Percentiles rank a stretch among this genome's conserved stretches.
Conservation (phyloP, 2,797 vertebrate species). For the Peromyscus eremicus region DNA sequence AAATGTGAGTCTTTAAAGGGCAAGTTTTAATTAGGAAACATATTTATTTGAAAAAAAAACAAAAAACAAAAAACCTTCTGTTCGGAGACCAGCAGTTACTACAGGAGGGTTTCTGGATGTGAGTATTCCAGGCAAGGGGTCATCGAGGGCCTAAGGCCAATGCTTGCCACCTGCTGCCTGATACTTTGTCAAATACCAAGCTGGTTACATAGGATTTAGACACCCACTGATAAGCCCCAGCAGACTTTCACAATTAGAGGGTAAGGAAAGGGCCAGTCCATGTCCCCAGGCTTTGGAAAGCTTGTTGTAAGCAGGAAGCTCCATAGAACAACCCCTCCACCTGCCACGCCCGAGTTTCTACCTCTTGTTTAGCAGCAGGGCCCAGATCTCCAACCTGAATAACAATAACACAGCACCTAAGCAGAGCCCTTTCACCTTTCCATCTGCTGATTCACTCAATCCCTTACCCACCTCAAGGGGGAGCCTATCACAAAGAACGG, state of each 20-base stretch:
- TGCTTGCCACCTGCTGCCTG: slow-evolving; percentile 75
- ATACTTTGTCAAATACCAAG: slow-evolving; percentile 78
- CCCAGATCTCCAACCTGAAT: neutral
- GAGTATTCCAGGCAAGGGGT: slow-evolving; percentile 83
- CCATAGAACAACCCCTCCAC: neutral
- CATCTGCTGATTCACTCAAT: neutral
- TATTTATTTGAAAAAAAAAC: slow-evolving; percentile 84
- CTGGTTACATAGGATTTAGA: slow-evolving; percentile 81
- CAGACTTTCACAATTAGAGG: slow-evolving; percentile 2
- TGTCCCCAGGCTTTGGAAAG: slow-evolving; percentile 21
- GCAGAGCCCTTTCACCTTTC: neutral
- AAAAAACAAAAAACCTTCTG: slow-evolving; percentile 76
- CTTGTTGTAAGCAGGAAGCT: neutral
- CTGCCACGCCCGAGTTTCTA: neutral
- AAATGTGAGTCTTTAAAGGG: slow-evolving; percentile 84
- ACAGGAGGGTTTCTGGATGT: slow-evolving; percentile 84
- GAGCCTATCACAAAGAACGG: neutral
- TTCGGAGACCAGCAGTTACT: slow-evolving; percentile 82
- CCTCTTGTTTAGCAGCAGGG: neutral
- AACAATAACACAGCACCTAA: neutral
- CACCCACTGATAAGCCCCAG: neutral
- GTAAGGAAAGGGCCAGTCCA: neutral
- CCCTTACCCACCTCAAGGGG: neutral
- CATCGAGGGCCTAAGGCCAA: slow-evolving; percentile 81
- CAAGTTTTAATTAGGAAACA: slow-evolving; percentile 86